Percentiles rank a stretch among this genome's conserved stretches.
Conservation (phyloP, 2,888 invertebrate species). For the Papilio gigon region DNA sequence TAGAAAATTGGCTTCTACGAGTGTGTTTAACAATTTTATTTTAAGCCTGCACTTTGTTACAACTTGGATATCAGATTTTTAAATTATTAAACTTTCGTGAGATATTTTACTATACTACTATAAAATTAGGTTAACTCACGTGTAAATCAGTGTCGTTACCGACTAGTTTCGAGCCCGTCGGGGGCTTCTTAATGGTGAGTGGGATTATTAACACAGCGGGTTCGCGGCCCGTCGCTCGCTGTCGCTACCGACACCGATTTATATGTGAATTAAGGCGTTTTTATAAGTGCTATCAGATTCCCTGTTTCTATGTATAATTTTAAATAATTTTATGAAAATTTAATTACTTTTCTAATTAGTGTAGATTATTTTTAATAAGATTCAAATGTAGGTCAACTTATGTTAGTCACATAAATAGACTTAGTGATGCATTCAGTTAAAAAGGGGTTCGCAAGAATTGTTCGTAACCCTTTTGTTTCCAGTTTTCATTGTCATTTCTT, state of each 20-base stretch:
- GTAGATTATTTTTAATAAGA: neutral
- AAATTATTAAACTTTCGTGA: too few species aligned
- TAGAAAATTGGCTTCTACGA: constrained; percentile 8
- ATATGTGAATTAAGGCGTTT: too few species aligned
- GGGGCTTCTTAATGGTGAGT: too few species aligned
- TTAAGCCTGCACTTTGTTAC: neutral
- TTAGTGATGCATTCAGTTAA: neutral
- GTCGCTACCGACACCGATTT: too few species aligned
- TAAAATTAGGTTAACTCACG: too few species aligned
- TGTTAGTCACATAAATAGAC: neutral
- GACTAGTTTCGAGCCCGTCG: too few species aligned
- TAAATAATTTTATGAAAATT: neutral
- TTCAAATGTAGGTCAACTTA: neutral
- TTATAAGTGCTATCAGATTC: too few species aligned
- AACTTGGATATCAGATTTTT: too few species aligned
- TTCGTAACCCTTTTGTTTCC: neutral
- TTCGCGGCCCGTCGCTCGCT: too few species aligned
- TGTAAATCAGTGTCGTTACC: too few species aligned
- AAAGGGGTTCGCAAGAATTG: neutral
- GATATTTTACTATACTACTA: too few species aligned
- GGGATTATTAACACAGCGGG: too few species aligned
- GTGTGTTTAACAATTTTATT: constrained; percentile 18
- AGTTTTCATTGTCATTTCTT: neutral
- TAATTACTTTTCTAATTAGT: neutral
- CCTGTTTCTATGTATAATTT: neutral